Evolutionary conservation across 2,113 vertebrate species (phyloP).

Genomic region (Brachypodius melanocephalos): DNA sequence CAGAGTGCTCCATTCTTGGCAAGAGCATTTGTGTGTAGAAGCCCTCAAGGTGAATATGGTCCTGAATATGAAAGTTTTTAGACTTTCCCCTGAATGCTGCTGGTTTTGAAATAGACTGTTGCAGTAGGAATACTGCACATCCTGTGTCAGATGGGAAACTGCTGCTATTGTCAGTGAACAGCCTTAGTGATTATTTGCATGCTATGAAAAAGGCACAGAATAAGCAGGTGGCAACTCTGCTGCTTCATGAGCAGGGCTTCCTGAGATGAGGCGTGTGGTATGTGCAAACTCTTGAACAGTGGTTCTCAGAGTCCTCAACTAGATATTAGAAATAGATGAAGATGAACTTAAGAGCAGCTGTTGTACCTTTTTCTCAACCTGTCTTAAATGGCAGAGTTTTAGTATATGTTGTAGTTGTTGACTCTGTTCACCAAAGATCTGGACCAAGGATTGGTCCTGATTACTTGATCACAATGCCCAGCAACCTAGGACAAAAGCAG

Average conservation of each 20-base stretch:
- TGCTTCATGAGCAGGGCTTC: not conserved
- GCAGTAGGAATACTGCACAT: not conserved
- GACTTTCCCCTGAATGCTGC: not conserved
- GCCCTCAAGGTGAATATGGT: not conserved
- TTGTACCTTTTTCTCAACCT: not conserved
- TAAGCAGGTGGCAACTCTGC: not conserved
- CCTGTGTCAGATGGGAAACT: not conserved
- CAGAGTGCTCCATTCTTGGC: not conserved
- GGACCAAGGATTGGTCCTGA: not conserved
- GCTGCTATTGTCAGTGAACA: not conserved
- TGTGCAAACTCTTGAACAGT: not conserved
- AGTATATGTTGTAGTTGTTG: not conserved
- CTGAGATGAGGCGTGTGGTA: accelerated
- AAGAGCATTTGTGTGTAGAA: not conserved
- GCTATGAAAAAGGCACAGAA: not conserved
- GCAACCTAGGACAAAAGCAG: not conserved
- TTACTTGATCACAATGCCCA: not conserved
- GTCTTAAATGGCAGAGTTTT: not conserved
- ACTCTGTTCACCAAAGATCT: not conserved
- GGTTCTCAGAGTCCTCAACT: not conserved
- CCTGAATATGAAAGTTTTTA: not conserved
- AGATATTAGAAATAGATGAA: not conserved
- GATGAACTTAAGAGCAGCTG: not conserved
- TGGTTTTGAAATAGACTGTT: not conserved
- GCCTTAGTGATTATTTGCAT: not conserved